Conservation (phyloP, 2,797 vertebrate species). For the Florisuga fusca region DNA sequence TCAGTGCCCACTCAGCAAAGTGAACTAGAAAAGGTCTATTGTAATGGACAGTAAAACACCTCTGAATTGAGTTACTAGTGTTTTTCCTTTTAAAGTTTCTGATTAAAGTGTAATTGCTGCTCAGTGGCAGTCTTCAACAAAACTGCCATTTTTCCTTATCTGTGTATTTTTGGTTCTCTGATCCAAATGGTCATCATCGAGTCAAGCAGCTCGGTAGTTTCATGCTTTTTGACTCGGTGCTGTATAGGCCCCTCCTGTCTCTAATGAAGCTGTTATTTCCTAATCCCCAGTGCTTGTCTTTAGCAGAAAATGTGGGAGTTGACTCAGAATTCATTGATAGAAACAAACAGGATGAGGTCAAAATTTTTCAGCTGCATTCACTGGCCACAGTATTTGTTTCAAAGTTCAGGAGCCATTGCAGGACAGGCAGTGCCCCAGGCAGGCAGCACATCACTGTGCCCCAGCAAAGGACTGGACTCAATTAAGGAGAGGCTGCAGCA, state of each 20-base stretch:
- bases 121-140: not conserved
- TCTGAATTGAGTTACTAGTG: slow-evolving; percentile 49
- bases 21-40: slow-evolving; percentile 47
- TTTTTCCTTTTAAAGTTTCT: slow-evolving; percentile 43
- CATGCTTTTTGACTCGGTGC: not conserved
- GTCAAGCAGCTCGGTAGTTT: not conserved
- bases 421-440: not conserved
- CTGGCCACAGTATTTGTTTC: not conserved
- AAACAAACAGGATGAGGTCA: not conserved
- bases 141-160: not conserved
- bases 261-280: not conserved
- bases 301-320: not conserved
- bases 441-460: not conserved
- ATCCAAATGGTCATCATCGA: not conserved
- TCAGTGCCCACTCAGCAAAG: slow-evolving; percentile 14
- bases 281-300: not conserved
- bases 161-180: not conserved
- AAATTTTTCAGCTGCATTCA: not conserved
- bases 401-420: not conserved
- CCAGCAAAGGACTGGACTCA: not conserved
- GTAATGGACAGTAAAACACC: slow-evolving; percentile 58
- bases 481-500: not conserved
- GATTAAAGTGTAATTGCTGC: slow-evolving; percentile 26
- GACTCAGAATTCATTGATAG: not conserved
- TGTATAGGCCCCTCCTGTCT: not conserved